phyloP scores from a whole-genome alignment of 2,888 invertebrate genomes.

The Tetramorium bicarinatum region DNA sequence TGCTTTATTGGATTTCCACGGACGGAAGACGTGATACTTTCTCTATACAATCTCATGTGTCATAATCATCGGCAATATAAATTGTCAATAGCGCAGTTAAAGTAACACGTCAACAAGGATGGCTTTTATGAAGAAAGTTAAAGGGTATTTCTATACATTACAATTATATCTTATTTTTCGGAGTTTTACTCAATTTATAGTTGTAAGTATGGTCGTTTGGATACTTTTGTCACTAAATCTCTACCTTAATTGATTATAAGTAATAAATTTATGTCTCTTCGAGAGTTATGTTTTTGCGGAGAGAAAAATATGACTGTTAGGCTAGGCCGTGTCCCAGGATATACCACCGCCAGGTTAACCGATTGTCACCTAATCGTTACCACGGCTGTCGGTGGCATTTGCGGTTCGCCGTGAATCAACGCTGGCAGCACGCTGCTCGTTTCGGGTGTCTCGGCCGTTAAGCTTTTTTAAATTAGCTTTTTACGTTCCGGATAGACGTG shows the following conservation, averaged over 20 bases:
- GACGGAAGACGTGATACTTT: slow-evolving; percentile 30
- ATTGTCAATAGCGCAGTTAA: slow-evolving; percentile 8
- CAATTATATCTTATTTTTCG: slow-evolving; percentile 2
- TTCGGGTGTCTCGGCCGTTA: slow-evolving; percentile 69
- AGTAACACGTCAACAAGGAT: slow-evolving; percentile 2
- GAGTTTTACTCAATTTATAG: slow-evolving; percentile 4
- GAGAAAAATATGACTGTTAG: slow-evolving; percentile 12
- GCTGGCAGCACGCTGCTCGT: slow-evolving; percentile 48
- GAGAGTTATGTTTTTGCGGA: background rate
- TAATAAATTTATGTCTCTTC: background rate
- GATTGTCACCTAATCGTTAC: slow-evolving; percentile 57
- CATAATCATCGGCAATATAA: slow-evolving; percentile 23
- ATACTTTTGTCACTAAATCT: background rate
- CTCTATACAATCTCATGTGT: slow-evolving; percentile 28
- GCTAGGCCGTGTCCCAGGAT: background rate
- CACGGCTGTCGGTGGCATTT: slow-evolving; percentile 51
- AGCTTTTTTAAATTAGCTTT: slow-evolving; percentile 80
- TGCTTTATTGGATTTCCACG: slow-evolving; percentile 41
- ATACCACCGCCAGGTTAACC: slow-evolving; percentile 32
- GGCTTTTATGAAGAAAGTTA: background rate
- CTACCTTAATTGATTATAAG: background rate
- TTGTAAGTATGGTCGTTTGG: background rate
- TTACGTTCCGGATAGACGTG: slow-evolving; percentile 72
- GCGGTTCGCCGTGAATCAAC: slow-evolving; percentile 52
- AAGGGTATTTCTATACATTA: background rate